Conservation (phyloP, 1,140 invertebrate species). For the Pachypeltis micranthus region DNA sequence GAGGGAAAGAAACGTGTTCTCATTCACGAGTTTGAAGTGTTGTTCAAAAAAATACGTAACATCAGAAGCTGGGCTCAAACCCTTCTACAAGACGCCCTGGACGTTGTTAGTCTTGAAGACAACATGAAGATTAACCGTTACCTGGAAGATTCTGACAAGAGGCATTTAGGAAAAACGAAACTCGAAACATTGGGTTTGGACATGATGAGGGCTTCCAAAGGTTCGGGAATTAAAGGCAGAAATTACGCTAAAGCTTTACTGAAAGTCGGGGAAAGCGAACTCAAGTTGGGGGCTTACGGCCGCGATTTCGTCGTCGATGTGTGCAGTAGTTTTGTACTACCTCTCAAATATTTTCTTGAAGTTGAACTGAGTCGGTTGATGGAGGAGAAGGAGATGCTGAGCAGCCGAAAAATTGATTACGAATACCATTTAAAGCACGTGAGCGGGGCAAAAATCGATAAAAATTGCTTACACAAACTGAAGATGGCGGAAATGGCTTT, state of each 20-base stretch:
- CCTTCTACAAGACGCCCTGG: background rate
- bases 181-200: background rate
- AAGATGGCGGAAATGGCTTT: slow-evolving; percentile 1
- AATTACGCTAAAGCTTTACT: background rate
- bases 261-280: background rate
- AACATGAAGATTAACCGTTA: background rate
- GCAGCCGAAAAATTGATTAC: background rate
- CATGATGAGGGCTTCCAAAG: background rate
- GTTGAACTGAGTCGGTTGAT: background rate
- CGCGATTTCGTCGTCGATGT: background rate
- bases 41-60: background rate
- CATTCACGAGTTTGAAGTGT: background rate
- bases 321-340: background rate
- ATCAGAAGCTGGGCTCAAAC: background rate
- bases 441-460: background rate
- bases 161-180: background rate
- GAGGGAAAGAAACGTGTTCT: background rate
- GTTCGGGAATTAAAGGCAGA: background rate
- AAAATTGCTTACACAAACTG: background rate
- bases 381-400: slow-evolving; percentile 2
- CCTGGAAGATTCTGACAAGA: background rate
- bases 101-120: background rate
- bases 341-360: background rate
- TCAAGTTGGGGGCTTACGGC: background rate
- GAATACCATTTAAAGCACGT: background rate